Evolutionary conservation across 2,113 vertebrate genomes (phyloP).

Genomic region (Paratilapia polleni): DNA sequence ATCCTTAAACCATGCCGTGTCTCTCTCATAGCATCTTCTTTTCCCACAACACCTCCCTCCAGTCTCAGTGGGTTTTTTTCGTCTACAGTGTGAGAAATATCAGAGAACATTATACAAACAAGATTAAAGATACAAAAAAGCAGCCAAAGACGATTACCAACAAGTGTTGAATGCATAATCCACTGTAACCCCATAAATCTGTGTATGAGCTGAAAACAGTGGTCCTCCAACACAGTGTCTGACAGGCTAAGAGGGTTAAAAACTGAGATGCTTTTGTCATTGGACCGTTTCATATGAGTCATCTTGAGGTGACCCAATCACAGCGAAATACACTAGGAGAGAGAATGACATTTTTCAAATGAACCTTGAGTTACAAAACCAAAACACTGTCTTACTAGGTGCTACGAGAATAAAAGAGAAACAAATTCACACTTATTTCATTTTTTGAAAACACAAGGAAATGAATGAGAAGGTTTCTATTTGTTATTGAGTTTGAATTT

Average conservation of each 20-base stretch:
- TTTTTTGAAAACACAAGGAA: too few relatives aligned
- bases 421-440: too few relatives aligned
- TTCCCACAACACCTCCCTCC: too few relatives aligned
- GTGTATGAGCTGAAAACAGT: not conserved
- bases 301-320: not conserved
- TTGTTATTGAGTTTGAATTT: too few relatives aligned
- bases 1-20: too few relatives aligned
- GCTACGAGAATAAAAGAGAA: too few relatives aligned
- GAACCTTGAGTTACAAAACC: too few relatives aligned
- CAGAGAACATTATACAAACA: not conserved
- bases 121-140: constrained; percentile 4
- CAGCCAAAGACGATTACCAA: not conserved
- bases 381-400: too few relatives aligned
- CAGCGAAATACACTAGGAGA: not conserved
- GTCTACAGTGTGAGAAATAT: not conserved
- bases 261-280: not conserved
- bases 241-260: not conserved
- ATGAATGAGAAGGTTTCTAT: too few relatives aligned
- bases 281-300: constrained; percentile 23
- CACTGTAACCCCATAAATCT: constrained; percentile 26
- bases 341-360: too few relatives aligned
- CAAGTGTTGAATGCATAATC: not conserved
- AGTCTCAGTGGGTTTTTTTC: too few relatives aligned
- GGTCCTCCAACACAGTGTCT: not conserved
- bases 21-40: too few relatives aligned